These are phyloP conservation scores for Nymphalis urticae DNA, from an alignment of 2,888 invertebrate species.

Conservation along the genomic window DNA sequence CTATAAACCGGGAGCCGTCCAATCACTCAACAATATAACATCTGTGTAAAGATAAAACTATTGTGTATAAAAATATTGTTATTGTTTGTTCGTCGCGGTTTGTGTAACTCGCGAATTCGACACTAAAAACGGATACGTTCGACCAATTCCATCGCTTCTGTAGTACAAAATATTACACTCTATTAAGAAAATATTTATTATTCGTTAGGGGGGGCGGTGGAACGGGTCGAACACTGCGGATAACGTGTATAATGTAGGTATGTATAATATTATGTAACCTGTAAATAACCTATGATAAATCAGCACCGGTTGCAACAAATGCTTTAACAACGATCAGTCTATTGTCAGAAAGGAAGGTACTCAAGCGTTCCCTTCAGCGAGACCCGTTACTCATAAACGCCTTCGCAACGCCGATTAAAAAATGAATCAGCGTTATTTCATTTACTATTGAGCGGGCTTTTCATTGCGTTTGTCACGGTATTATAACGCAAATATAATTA, in stretches of 20 bases:
- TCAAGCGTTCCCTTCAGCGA: conserved; percentile 59
- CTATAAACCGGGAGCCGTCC: conserved; percentile 79
- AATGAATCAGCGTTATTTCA: conserved; percentile 19
- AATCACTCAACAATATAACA: conserved; percentile 78
- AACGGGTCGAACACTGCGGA: conserved; percentile 60
- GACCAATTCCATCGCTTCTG: conserved; percentile 56
- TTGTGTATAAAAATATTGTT: conserved; percentile 80
- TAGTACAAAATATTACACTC: conserved; percentile 72
- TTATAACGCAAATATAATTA: conserved; percentile 13
- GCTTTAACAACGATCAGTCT: conserved; percentile 81
- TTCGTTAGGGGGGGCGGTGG: conserved; percentile 51
- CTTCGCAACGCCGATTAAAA: neutral
- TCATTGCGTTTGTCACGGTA: conserved; percentile 27
- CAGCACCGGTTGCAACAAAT: conserved; percentile 81
- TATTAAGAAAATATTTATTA: conserved; percentile 72
- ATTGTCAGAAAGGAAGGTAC: conserved; percentile 80
- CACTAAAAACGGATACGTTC: conserved; percentile 65
- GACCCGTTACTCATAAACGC: conserved; percentile 43
- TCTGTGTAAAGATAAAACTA: conserved; percentile 79
- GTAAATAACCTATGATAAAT: conserved; percentile 81
- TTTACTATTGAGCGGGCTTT: conserved; percentile 18
- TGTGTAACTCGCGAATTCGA: conserved; percentile 56
- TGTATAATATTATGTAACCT: conserved; percentile 75
- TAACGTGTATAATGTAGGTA: conserved; percentile 72
- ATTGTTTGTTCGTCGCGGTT: conserved; percentile 51